phyloP scores from a whole-genome alignment of 2,113 vertebrate species.

The Hemiscyllium ocellatum region DNA sequence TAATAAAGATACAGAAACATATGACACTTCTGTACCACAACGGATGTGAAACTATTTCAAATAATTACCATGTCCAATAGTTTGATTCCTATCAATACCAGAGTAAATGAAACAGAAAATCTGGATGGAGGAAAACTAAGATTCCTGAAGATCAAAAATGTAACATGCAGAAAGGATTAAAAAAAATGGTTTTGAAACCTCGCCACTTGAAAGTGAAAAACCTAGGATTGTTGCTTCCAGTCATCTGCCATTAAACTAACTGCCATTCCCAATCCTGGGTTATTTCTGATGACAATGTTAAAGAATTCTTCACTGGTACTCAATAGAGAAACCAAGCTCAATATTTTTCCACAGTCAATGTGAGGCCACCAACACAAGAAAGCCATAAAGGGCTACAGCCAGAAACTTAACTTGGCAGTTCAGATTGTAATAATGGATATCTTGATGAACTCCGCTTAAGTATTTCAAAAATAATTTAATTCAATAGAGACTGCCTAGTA shows the following conservation, averaged over 20 bases:
- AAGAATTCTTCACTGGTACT: not conserved
- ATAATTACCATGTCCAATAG: not conserved
- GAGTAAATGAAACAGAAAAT: not conserved
- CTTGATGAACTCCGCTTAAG: not conserved
- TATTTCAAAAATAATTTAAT: not conserved
- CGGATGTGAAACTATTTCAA: not conserved
- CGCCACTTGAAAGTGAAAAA: not conserved
- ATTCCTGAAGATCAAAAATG: not conserved
- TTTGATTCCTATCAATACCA: not conserved
- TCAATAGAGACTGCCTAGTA: not conserved
- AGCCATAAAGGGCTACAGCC: not conserved
- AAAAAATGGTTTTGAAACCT: not conserved
- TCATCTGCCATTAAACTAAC: not conserved
- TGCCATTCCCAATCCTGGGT: not conserved
- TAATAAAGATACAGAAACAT: not conserved
- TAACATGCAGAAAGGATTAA: not conserved
- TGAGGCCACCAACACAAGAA: not conserved
- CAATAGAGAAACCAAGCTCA: not conserved
- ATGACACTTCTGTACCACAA: not conserved
- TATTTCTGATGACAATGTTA: not conserved
- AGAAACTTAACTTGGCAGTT: not conserved
- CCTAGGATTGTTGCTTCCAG: not conserved
- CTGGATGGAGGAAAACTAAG: not conserved
- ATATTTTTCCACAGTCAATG: not conserved
- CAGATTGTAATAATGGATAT: not conserved